Conservation (phyloP, 2,888 invertebrate species). For the Geophilus truncorum region DNA sequence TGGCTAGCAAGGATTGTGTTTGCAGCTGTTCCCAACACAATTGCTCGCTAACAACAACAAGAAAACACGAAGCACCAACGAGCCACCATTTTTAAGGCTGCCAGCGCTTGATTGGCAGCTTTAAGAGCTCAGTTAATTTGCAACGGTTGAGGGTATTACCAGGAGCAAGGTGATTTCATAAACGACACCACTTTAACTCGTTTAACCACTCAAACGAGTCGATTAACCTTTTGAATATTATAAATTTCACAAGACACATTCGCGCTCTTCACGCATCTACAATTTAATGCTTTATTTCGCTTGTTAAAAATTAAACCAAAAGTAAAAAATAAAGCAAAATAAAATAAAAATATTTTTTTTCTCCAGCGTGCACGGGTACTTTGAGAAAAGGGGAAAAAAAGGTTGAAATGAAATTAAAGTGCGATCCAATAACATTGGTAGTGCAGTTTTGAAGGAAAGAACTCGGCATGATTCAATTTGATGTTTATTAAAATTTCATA, state of each 20-base stretch:
- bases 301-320: no score
- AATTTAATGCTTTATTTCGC: no score
- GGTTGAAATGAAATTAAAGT: background rate
- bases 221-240: conserved; percentile 5
- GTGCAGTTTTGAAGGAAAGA: background rate
- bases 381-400: background rate
- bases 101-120: conserved; percentile 1
- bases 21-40: conserved; percentile 29
- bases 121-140: background rate
- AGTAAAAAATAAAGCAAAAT: no score
- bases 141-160: background rate
- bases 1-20: conserved; percentile 18
- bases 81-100: background rate
- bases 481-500: conserved; percentile 8
- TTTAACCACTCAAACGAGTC: conserved; percentile 23
- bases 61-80: conserved; percentile 28
- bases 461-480: background rate
- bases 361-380: background rate
- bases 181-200: conserved; percentile 11
- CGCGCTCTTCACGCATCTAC: no score
- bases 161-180: conserved; percentile 1
- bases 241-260: background rate
- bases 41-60: conserved; percentile 1
- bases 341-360: no score
- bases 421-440: background rate